phyloP scores from a whole-genome alignment of 2,888 invertebrate genomes.

The Dasysyrphus albostriatus region DNA sequence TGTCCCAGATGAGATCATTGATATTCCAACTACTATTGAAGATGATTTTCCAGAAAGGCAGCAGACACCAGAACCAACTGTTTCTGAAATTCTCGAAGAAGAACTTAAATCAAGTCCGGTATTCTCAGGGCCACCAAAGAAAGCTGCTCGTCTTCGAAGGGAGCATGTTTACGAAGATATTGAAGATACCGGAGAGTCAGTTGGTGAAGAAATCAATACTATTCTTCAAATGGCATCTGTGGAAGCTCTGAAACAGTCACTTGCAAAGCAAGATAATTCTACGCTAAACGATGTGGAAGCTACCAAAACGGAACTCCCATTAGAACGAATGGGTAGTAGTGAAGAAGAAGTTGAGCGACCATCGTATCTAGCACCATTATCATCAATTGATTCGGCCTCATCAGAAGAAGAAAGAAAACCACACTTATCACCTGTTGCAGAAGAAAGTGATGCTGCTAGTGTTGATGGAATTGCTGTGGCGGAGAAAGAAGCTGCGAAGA shows the following conservation, averaged over 20 bases:
- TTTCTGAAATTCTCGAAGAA: slow-evolving; percentile 82
- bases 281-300: slow-evolving; percentile 85
- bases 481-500: slow-evolving; percentile 48
- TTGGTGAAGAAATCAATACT: slow-evolving; percentile 77
- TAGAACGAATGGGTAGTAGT: slow-evolving; percentile 84
- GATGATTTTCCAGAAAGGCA: slow-evolving; percentile 38
- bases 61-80: slow-evolving; percentile 83
- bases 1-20: slow-evolving; percentile 83
- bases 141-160: slow-evolving; percentile 84
- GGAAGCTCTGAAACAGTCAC: slow-evolving; percentile 81
- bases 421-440: slow-evolving; percentile 80
- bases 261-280: slow-evolving; percentile 83
- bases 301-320: slow-evolving; percentile 79
- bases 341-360: slow-evolving; percentile 80
- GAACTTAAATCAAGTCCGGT: slow-evolving; percentile 59
- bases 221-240: slow-evolving; percentile 80
- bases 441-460: slow-evolving; percentile 81
- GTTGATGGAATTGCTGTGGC: slow-evolving; percentile 53
- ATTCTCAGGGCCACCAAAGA: slow-evolving; percentile 79
- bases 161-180: slow-evolving; percentile 88
- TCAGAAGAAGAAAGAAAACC: slow-evolving; percentile 82
- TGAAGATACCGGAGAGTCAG: slow-evolving; percentile 79
- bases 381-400: slow-evolving; percentile 83
- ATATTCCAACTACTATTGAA: slow-evolving; percentile 77
- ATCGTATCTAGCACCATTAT: slow-evolving; percentile 81